Percentiles rank a stretch among this genome's conserved stretches.
Conservation (phyloP, 2,797 vertebrate genomes). For the Siniperca scherzeri region DNA sequence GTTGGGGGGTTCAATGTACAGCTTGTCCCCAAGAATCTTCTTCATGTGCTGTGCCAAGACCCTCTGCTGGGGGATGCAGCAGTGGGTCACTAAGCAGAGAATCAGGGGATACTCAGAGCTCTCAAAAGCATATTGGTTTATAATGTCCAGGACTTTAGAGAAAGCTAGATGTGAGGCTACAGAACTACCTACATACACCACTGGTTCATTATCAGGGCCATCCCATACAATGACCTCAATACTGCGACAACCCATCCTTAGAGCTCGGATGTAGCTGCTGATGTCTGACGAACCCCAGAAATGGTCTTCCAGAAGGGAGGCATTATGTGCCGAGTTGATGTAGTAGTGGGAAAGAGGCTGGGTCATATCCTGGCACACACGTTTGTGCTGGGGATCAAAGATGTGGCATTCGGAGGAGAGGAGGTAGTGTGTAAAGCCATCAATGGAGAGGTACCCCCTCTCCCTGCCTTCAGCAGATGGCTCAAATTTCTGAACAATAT, state of each 20-base stretch:
- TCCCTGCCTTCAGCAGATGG: slow-evolving; percentile 92
- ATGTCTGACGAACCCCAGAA: slow-evolving; percentile 94
- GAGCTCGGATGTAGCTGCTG: slow-evolving; percentile 90
- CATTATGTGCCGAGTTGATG: slow-evolving; percentile 94
- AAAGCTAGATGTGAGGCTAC: slow-evolving; percentile 90
- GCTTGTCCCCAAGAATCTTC: slow-evolving; percentile 92
- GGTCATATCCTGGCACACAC: slow-evolving; percentile 94
- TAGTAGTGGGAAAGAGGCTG: slow-evolving; percentile 95
- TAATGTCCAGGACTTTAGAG: slow-evolving; percentile 90
- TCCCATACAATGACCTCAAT: slow-evolving; percentile 93
- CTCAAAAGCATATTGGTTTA: slow-evolving; percentile 93
- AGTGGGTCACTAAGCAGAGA: slow-evolving; percentile 92
- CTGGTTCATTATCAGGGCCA: slow-evolving; percentile 92
- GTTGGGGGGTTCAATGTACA: slow-evolving; percentile 86
- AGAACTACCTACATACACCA: slow-evolving; percentile 91
- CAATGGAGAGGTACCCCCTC: slow-evolving; percentile 91
- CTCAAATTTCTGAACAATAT: slow-evolving; percentile 91
- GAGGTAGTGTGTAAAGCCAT: slow-evolving; percentile 95
- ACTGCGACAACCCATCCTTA: slow-evolving; percentile 93
- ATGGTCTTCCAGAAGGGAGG: slow-evolving; percentile 92
- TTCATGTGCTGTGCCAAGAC: slow-evolving; percentile 91
- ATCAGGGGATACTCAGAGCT: slow-evolving; percentile 93
- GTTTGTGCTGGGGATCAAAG: slow-evolving; percentile 94
- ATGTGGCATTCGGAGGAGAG: slow-evolving; percentile 94
- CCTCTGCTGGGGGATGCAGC: slow-evolving; percentile 90